Percentiles rank a stretch among this genome's conserved stretches.
Conservation (phyloP, 2,888 invertebrate species). For the Cheilosia impressa region DNA sequence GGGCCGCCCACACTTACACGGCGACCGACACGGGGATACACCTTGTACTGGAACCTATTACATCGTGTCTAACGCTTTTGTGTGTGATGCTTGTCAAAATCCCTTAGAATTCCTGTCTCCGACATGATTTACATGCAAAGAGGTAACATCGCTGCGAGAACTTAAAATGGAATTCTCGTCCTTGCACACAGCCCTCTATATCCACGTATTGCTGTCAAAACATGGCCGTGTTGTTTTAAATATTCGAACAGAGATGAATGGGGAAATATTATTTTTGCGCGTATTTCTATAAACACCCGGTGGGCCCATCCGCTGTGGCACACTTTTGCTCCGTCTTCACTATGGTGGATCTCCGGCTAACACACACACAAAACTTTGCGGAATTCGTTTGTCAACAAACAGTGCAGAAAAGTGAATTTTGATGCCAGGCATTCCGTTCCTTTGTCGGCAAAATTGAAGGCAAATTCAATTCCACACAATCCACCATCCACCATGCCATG, state of each 20-base stretch:
- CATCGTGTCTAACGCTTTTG: slow-evolving; percentile 60
- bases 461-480: slow-evolving; percentile 48
- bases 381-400: slow-evolving; percentile 61
- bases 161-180: slow-evolving; percentile 26
- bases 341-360: slow-evolving; percentile 43
- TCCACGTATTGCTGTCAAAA: background rate
- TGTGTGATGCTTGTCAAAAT: slow-evolving; percentile 61
- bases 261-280: slow-evolving; percentile 19
- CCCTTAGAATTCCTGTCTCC: slow-evolving; percentile 50
- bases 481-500: background rate
- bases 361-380: slow-evolving; percentile 38
- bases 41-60: slow-evolving; percentile 57
- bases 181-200: background rate
- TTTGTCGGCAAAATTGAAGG: slow-evolving; percentile 49
- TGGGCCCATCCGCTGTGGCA: background rate
- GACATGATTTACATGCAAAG: slow-evolving; percentile 63
- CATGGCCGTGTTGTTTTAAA: slow-evolving; percentile 12
- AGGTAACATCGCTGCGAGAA: slow-evolving; percentile 1
- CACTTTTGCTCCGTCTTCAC: background rate
- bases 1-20: slow-evolving; percentile 8
- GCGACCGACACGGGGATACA: background rate
- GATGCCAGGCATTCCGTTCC: slow-evolving; percentile 40
- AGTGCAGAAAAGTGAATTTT: slow-evolving; percentile 67
- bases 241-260: slow-evolving; percentile 17
- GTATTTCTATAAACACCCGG: background rate